A percentile compares a stretch with the other conserved stretches of the same genome.
Conservation (phyloP, 1,140 invertebrate genomes). For the Diachasmimorpha longicaudata region DNA sequence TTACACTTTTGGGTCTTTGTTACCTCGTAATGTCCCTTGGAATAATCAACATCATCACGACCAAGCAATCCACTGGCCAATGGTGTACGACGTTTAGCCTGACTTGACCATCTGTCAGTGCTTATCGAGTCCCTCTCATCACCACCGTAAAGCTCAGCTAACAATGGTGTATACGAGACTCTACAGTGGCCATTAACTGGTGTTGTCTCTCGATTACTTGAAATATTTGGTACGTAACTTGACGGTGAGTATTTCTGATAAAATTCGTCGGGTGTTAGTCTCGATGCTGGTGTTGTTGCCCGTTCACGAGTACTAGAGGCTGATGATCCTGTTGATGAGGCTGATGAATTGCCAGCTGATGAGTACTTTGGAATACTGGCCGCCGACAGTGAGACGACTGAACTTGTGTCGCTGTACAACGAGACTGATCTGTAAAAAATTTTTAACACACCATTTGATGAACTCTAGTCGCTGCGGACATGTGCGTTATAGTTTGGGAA, state of each 20-base stretch:
- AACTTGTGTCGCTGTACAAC: constrained; percentile 43
- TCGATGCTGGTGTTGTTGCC: constrained; percentile 32
- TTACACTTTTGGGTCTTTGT: constrained; percentile 16
- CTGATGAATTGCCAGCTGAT: constrained; percentile 24
- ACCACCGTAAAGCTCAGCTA: constrained; percentile 37
- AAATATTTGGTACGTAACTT: constrained; percentile 68
- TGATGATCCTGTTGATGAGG: constrained; percentile 30
- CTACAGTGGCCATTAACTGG: constrained; percentile 35
- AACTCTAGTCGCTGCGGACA: not conserved
- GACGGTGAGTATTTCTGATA: constrained; percentile 70
- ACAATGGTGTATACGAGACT: constrained; percentile 21
- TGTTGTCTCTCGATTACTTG: constrained; percentile 50
- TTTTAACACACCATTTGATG: not conserved
- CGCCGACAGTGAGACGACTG: constrained; percentile 22
- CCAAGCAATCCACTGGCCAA: constrained; percentile 38
- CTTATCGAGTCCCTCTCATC: constrained; percentile 39
- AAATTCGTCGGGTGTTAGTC: constrained; percentile 64
- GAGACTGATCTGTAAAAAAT: constrained; percentile 51
- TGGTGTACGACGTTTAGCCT: constrained; percentile 18
- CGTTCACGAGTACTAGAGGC: constrained; percentile 24
- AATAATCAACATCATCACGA: constrained; percentile 36
- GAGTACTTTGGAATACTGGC: constrained; percentile 30
- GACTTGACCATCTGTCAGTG: constrained; percentile 19
- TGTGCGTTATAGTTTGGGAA: not conserved
- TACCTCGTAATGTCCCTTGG: constrained; percentile 47